Evolutionary conservation across 2,888 invertebrate species (phyloP).

Genomic region (Andrena chrysosceles): DNA sequence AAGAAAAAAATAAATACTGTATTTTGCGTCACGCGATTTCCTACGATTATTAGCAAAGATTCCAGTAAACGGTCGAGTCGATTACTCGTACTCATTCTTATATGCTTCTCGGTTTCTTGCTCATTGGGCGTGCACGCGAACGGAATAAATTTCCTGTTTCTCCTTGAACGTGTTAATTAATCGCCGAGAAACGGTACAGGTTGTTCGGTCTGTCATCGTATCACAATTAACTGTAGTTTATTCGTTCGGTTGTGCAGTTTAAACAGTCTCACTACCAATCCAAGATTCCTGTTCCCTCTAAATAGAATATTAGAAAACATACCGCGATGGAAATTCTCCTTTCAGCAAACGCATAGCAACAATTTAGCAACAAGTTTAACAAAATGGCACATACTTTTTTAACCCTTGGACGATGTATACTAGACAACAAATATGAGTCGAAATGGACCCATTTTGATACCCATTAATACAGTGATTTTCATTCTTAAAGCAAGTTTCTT

Average conservation of each 20-base stretch:
- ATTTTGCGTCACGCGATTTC: not conserved
- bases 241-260: not conserved
- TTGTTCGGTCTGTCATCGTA: constrained; percentile 13
- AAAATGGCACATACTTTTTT: too few relatives aligned
- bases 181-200: constrained; percentile 23
- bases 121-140: constrained; percentile 3
- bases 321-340: not conserved
- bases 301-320: not conserved
- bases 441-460: too few relatives aligned
- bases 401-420: too few relatives aligned
- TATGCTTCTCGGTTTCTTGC: constrained; percentile 20
- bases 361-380: too few relatives aligned
- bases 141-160: constrained; percentile 31
- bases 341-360: not conserved
- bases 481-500: too few relatives aligned
- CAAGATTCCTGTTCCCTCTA: not conserved
- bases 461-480: too few relatives aligned
- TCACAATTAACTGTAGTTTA: not conserved
- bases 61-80: not conserved
- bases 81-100: constrained; percentile 3
- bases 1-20: not conserved
- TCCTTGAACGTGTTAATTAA: constrained; percentile 42
- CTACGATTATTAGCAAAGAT: not conserved
- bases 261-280: not conserved
- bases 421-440: too few relatives aligned